Percentiles rank a stretch among this genome's conserved stretches.
Evolutionary conservation across 2,113 vertebrate genomes (phyloP).

Genomic region (Phaethon lepturus): DNA sequence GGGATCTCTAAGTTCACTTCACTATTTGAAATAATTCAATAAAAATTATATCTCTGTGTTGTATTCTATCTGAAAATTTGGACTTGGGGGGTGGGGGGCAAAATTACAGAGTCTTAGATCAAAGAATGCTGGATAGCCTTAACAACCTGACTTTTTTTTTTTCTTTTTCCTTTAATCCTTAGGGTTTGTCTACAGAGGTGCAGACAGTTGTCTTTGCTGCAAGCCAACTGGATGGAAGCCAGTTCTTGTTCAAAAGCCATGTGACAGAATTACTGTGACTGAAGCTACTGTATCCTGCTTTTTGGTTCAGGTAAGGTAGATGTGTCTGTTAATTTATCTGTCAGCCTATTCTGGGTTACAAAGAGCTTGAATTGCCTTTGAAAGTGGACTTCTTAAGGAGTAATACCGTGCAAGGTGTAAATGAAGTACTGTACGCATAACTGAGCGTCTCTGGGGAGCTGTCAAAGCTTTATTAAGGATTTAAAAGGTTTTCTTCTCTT

Average conservation of each 20-base stretch:
- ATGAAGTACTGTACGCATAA: neutral
- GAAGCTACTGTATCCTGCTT: neutral
- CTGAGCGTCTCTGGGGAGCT: neutral
- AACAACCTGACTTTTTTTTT: neutral
- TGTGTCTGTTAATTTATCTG: neutral
- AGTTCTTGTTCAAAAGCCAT: neutral
- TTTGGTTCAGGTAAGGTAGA: neutral
- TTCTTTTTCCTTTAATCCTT: neutral
- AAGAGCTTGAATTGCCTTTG: neutral
- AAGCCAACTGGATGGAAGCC: neutral
- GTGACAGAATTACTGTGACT: neutral
- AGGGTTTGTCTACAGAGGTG: neutral
- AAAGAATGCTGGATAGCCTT: neutral
- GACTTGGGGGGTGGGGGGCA: neutral
- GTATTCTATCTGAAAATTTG: neutral
- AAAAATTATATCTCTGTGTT: neutral
- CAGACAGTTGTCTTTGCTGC: neutral
- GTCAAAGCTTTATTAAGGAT: neutral
- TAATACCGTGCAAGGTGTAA: neutral
- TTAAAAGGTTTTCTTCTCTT: neutral
- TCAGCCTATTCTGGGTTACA: fast-evolving
- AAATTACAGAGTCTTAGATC: neutral
- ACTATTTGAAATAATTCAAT: neutral
- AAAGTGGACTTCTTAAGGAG: neutral
- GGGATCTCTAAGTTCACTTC: neutral